Evolutionary conservation across 2,113 vertebrate species (phyloP).

Genomic region (Gallinago jamesoni): DNA sequence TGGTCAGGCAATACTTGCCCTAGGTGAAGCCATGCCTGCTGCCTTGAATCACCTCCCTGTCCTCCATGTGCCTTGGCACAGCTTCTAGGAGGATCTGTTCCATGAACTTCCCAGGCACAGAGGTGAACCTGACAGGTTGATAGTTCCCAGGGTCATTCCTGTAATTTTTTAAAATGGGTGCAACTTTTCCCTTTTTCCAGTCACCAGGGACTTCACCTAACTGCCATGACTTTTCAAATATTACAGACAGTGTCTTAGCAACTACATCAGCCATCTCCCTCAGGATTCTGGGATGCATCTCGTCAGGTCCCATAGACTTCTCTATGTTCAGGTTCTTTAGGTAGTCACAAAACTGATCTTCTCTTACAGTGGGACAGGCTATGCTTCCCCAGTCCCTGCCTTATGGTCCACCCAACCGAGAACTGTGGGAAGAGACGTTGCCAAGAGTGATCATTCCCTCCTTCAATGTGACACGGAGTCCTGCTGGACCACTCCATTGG

Average conservation of each 20-base stretch:
- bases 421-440: background rate
- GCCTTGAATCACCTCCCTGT: background rate
- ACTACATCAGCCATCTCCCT: background rate
- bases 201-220: background rate
- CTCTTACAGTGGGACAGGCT: background rate
- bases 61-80: background rate
- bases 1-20: background rate
- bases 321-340: background rate
- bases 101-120: background rate
- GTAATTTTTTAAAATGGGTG: background rate
- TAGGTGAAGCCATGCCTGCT: background rate
- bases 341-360: fast-evolving
- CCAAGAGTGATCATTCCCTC: background rate
- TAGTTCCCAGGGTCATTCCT: background rate
- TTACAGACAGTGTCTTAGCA: background rate
- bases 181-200: background rate
- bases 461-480: background rate
- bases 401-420: background rate
- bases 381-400: background rate
- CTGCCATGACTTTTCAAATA: background rate
- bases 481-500: background rate
- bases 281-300: background rate
- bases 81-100: background rate
- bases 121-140: background rate
- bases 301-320: background rate